Base-by-base conservation (phyloP, 1,140 invertebrate genomes). In the Hylyphantes graminicola region DNA sequence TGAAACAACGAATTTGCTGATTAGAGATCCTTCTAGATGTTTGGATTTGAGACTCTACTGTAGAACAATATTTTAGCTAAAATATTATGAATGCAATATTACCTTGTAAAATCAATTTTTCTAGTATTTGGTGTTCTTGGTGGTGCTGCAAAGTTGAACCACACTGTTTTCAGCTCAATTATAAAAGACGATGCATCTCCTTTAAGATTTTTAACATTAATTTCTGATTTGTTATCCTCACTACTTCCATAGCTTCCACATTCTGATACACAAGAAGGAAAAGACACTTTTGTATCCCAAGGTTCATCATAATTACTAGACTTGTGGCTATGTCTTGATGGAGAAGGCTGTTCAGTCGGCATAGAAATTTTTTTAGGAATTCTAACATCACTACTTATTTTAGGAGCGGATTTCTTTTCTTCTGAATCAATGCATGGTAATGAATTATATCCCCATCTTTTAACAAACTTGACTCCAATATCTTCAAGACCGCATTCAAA, bases 121-220 rank as follows among this genome's bases (percentile, higher is more conserved):
- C 95, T 93, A 0, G 96, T 98, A 55, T 97, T 97, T 0, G 97
- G 96, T 15, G 96, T 96, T 86, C 96, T 93, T 0, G 97, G 97
- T 2, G 97, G 97, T 0, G 97, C 97, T 19, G 97, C 97, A 91
- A 98, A 98, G 89, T 98, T 98, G 87, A 98, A 97, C 97, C 97
- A 99, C 12, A 97, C 94, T 0, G 94, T 94, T 88, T 95, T 95
- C 7, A 98, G 90, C 88, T 98, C 95, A 63, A 98, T 94, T 2
- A 89, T 87, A 55, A 90, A 90, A 85, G 89, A 90, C 6, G 91
- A 90, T 7, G 90, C 89, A 88, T 91, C 89, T 7, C 90, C 89
- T 80, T 88, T 87, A 12, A 90, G 12, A 68, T 85, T 70, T 61
- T 61, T 19, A 74, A 61, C n/a, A 48, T 64, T 21, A 21, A 67